Percentiles rank a stretch among this genome's conserved stretches.
Evolutionary conservation across 1,140 invertebrate genomes (phyloP).

Genomic region (Odontomachus brunneus): DNA sequence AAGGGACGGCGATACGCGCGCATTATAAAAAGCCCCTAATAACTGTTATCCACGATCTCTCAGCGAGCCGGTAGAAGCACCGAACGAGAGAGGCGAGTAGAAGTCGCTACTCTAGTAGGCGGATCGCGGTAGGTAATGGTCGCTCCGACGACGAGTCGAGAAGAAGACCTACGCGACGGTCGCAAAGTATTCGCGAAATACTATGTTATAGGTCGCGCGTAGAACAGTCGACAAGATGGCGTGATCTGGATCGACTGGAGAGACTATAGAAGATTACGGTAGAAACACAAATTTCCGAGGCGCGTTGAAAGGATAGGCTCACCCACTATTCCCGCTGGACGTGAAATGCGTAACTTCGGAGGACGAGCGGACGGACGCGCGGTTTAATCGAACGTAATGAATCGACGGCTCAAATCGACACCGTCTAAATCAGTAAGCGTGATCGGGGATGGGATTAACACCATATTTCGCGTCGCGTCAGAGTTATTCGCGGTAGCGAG

Average conservation of each 20-base stretch:
- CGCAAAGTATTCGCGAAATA: neutral
- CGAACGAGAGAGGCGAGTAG: constrained; percentile 60
- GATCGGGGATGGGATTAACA: constrained; percentile 60
- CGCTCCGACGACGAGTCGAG: constrained; percentile 61
- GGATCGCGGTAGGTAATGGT: constrained; percentile 78
- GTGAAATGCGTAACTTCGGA: constrained; percentile 15
- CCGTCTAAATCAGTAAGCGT: constrained; percentile 70
- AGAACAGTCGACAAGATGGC: neutral
- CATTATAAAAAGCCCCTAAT: constrained; percentile 85
- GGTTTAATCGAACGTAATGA: constrained; percentile 65
- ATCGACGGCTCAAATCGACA: constrained; percentile 67
- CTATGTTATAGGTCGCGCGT: neutral
- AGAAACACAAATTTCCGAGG: neutral
- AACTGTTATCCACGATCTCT: constrained; percentile 85
- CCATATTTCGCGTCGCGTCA: constrained; percentile 64
- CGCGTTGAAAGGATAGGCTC: neutral
- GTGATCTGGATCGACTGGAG: neutral
- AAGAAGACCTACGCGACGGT: constrained; percentile 52
- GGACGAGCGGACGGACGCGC: neutral
- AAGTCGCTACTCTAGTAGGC: constrained; percentile 79
- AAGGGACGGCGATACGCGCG: constrained; percentile 75
- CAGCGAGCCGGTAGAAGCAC: constrained; percentile 59
- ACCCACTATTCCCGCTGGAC: neutral
- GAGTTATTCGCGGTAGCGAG: constrained; percentile 60
- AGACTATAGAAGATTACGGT: neutral